Percentiles rank a stretch among this genome's conserved stretches.
Evolutionary conservation across 2,888 invertebrate species (phyloP).

Genomic region (Diaperis boleti): DNA sequence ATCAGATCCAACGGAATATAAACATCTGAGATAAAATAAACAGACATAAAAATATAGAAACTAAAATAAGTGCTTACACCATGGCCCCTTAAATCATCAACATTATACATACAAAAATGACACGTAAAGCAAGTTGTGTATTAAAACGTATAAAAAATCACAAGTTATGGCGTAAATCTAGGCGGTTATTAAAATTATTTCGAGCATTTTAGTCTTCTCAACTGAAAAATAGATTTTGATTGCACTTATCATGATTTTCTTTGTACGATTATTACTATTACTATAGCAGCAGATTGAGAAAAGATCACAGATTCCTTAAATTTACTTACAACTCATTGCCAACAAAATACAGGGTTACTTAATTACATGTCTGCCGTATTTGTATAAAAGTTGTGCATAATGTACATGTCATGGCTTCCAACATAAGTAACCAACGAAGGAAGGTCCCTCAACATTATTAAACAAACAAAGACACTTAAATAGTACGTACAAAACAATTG

Average conservation of each 20-base stretch:
- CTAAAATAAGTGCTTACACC: conserved; percentile 39
- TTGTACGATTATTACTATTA: conserved; percentile 56
- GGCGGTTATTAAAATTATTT: conserved; percentile 34
- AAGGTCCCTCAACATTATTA: conserved; percentile 9
- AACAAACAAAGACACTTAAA: not conserved
- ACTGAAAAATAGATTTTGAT: conserved; percentile 56
- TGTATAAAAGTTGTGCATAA: conserved; percentile 41
- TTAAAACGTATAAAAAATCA: conserved; percentile 28
- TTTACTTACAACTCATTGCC: conserved; percentile 36
- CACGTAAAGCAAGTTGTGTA: conserved; percentile 32
- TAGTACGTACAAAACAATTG: conserved; percentile 8
- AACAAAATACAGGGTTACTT: conserved; percentile 31
- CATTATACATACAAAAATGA: conserved; percentile 39
- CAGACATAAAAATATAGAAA: conserved; percentile 27
- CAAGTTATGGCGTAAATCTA: conserved; percentile 21
- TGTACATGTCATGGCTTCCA: conserved; percentile 22
- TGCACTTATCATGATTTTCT: conserved; percentile 52
- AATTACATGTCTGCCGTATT: conserved; percentile 26
- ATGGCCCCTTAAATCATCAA: conserved; percentile 54
- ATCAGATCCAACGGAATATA: conserved; percentile 35
- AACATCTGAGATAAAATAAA: conserved; percentile 28
- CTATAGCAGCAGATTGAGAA: conserved; percentile 60
- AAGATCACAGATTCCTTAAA: conserved; percentile 60
- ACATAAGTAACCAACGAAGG: conserved; percentile 5
- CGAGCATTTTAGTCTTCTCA: conserved; percentile 30